A percentile compares a stretch with the other conserved stretches of the same genome.
Evolutionary conservation across 1,140 invertebrate genomes (phyloP).

Genomic region (Schmidtea mediterranea): DNA sequence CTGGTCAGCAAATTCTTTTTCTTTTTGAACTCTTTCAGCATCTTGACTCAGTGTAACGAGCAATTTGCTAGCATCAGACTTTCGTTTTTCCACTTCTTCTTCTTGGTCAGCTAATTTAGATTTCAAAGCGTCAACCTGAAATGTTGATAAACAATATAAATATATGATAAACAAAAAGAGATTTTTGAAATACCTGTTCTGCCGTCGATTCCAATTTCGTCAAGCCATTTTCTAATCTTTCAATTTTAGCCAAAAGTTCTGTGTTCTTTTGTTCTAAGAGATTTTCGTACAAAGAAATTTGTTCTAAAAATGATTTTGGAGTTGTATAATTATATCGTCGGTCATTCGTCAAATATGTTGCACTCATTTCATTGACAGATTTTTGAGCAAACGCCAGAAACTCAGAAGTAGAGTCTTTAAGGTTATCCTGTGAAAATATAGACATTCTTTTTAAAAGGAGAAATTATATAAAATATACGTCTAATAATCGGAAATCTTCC

Average conservation of each 20-base stretch:
- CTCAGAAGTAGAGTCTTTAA: constrained; percentile 46
- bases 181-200: constrained; percentile 13
- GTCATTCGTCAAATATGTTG: constrained; percentile 55
- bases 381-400: constrained; percentile 83
- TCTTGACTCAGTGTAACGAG: constrained; percentile 77
- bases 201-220: constrained; percentile 56
- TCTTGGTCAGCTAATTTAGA: constrained; percentile 69
- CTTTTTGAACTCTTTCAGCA: constrained; percentile 59
- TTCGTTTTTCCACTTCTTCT: constrained; percentile 66
- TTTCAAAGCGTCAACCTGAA: constrained; percentile 56
- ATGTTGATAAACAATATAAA: too few relatives aligned
- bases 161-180: too few relatives aligned
- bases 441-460: too few relatives aligned
- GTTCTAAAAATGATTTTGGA: constrained; percentile 77
- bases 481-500: constrained; percentile 37
- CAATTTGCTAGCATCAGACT: constrained; percentile 72
- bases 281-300: constrained; percentile 67
- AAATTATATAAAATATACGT: constrained; percentile 8
- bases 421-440: constrained; percentile 13
- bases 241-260: constrained; percentile 52
- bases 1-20: constrained; percentile 65
- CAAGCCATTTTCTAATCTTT: constrained; percentile 63
- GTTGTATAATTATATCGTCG: constrained; percentile 81
- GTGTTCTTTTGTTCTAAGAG: constrained; percentile 49
- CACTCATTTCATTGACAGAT: constrained; percentile 63